Conservation (phyloP, 2,888 invertebrate species). For the Amblyjoppa proteus region DNA sequence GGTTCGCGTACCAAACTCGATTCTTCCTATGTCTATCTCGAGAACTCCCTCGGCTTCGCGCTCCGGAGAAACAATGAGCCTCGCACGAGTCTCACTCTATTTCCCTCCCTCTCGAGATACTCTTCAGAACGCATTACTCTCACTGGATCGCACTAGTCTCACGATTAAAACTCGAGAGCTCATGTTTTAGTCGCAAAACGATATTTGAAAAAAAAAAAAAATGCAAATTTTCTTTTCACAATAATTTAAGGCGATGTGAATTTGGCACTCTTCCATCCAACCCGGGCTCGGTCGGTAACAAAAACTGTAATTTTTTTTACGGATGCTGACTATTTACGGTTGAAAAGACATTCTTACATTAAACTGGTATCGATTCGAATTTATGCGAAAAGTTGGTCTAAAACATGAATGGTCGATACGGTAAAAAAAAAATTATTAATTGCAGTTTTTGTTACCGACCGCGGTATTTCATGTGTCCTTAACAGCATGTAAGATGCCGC, state of each 20-base stretch:
- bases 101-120: neutral
- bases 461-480: too few relatives aligned
- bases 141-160: constrained; percentile 8
- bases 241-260: neutral
- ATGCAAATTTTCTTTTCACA: neutral
- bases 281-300: too few relatives aligned
- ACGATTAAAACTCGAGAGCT: neutral
- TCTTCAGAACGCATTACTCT: neutral
- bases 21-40: constrained; percentile 18
- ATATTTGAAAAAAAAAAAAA: neutral
- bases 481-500: too few relatives aligned
- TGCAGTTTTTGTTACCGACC: neutral
- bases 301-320: too few relatives aligned
- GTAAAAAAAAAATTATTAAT: neutral
- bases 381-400: neutral
- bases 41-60: neutral
- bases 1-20: constrained; percentile 53
- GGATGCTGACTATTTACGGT: too few relatives aligned
- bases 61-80: neutral
- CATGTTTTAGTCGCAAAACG: neutral
- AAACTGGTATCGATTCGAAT: neutral
- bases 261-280: neutral
- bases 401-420: neutral
- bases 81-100: neutral
- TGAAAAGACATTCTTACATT: neutral